Conservation (phyloP, 2,113 vertebrate genomes). For the Xenotilapia flavipinnis region DNA sequence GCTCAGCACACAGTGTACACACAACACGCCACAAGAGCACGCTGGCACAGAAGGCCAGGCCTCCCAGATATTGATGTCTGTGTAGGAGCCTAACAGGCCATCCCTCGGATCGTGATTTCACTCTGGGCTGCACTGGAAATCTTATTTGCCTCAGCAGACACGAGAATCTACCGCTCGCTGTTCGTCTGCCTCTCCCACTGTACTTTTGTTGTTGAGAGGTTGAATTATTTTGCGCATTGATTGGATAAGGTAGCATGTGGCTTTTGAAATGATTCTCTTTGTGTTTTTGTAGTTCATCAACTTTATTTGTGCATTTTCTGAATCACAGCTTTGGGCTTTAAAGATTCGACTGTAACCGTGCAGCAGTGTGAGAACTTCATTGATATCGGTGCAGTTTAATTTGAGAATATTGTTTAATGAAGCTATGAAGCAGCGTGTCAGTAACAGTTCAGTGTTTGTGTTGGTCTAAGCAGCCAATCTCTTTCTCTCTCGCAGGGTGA, state of each 20-base stretch:
- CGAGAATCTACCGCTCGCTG: not conserved
- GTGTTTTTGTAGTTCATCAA: not conserved
- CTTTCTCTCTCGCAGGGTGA: constrained; percentile 73
- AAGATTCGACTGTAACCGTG: not conserved
- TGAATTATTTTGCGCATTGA: not conserved
- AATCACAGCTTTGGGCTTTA: not conserved
- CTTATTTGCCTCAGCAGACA: constrained; percentile 37
- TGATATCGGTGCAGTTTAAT: not conserved
- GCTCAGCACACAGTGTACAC: constrained; percentile 36
- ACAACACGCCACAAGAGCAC: not conserved
- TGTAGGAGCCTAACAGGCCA: constrained; percentile 29
- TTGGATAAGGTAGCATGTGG: not conserved
- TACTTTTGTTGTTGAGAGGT: not conserved
- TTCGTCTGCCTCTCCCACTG: not conserved
- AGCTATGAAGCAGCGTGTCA: not conserved
- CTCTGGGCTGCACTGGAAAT: constrained; percentile 38
- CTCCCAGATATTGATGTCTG: constrained; percentile 53
- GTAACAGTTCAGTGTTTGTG: not conserved
- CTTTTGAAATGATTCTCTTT: not conserved
- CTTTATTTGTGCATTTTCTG: not conserved
- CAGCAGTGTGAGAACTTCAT: not conserved
- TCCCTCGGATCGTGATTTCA: constrained; percentile 48
- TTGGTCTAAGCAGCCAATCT: not conserved
- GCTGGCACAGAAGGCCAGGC: not conserved
- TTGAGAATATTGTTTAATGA: not conserved